phyloP scores from a whole-genome alignment of 2,113 vertebrate species.

The Oostethus manadensis region DNA sequence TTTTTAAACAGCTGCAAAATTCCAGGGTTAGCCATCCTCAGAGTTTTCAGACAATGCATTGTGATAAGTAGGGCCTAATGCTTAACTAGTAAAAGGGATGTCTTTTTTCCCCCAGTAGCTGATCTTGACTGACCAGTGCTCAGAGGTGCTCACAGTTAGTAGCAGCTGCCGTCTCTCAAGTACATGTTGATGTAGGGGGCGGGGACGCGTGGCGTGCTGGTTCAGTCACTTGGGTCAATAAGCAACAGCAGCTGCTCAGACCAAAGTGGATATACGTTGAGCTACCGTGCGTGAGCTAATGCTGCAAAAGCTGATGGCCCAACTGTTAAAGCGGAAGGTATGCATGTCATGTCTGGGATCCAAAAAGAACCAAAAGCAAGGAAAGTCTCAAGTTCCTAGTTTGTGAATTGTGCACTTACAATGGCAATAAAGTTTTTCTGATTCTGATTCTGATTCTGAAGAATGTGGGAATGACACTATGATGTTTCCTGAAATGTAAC shows the following conservation, averaged over 20 bases:
- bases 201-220: constrained; percentile 19
- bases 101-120: background rate
- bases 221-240: constrained; percentile 27
- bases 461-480: too few species aligned
- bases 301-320: background rate
- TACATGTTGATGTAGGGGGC: constrained; percentile 37
- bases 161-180: constrained; percentile 38
- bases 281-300: background rate
- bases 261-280: background rate
- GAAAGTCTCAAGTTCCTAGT: too few species aligned
- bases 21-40: constrained; percentile 56
- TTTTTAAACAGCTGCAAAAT: constrained; percentile 55
- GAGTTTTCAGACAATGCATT: constrained; percentile 68
- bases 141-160: constrained; percentile 33
- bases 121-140: constrained; percentile 19
- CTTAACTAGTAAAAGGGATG: constrained; percentile 19
- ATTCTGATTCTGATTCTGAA: too few species aligned
- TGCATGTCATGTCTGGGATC: background rate
- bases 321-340: background rate
- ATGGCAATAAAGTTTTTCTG: too few species aligned
- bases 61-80: constrained; percentile 24
- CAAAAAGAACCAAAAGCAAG: too few species aligned
- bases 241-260: constrained; percentile 20
- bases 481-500: too few species aligned
- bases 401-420: too few species aligned